phyloP scores from a whole-genome alignment of 2,797 vertebrate genomes.

The Microctenopoma steveboyesi region DNA sequence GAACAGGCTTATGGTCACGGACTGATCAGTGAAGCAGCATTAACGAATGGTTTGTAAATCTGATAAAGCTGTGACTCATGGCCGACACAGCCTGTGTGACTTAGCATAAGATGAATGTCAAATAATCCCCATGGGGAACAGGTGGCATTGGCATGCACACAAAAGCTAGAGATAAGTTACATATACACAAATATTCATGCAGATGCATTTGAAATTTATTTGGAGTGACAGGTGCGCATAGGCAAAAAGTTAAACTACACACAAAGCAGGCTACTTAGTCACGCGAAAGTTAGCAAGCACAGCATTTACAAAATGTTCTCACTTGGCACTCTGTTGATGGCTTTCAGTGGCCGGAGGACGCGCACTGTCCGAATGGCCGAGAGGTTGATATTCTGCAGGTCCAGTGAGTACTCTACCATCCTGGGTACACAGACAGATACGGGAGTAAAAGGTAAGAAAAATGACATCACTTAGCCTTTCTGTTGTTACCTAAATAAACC shows the following conservation, averaged over 20 bases:
- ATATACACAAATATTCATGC: constrained; percentile 49
- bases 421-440: constrained; percentile 73
- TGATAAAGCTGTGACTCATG: constrained; percentile 63
- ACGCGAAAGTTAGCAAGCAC: neutral
- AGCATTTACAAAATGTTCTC: constrained; percentile 72
- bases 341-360: constrained; percentile 95
- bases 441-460: constrained; percentile 1
- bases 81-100: constrained; percentile 49
- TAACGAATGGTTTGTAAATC: constrained; percentile 65
- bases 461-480: constrained; percentile 12
- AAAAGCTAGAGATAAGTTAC: constrained; percentile 24
- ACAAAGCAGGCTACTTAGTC: neutral
- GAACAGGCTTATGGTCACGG: constrained; percentile 45
- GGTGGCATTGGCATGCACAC: constrained; percentile 31
- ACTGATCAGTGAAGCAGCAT: constrained; percentile 60
- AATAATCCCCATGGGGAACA: constrained; percentile 50
- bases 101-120: constrained; percentile 61
- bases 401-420: constrained; percentile 98
- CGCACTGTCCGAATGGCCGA: constrained; percentile 97
- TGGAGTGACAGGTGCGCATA: constrained; percentile 29
- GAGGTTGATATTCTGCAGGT: constrained; percentile 98
- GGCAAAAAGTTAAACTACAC: constrained; percentile 7
- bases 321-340: constrained; percentile 99
- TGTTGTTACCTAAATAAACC: neutral
- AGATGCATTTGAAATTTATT: constrained; percentile 38